Percentiles rank a stretch among this genome's conserved stretches.
Conservation (phyloP, 2,797 vertebrate genomes). For the Phalanger gymnotis region DNA sequence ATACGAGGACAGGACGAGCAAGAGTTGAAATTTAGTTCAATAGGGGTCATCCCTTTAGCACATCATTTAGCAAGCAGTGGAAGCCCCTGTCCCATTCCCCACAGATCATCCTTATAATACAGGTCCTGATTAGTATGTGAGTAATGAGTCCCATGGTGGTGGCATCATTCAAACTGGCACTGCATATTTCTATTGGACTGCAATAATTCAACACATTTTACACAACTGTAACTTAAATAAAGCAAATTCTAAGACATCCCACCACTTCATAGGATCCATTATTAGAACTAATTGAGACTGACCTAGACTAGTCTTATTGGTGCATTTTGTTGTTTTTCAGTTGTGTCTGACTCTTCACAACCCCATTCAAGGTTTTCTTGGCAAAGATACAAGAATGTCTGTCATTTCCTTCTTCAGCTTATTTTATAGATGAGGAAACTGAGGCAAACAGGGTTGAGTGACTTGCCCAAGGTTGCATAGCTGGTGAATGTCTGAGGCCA, state of each 20-base stretch:
- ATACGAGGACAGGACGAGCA: background rate
- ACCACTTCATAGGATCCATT: background rate
- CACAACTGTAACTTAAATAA: background rate
- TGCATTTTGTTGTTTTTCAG: background rate
- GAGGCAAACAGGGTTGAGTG: background rate
- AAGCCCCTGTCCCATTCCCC: background rate
- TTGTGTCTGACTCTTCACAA: background rate
- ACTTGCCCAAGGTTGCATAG: too few species aligned
- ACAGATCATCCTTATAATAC: background rate
- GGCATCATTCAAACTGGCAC: background rate
- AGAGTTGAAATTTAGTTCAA: background rate
- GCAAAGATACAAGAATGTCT: background rate
- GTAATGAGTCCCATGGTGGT: background rate
- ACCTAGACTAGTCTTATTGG: background rate
- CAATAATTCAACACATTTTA: background rate
- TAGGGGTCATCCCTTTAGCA: background rate
- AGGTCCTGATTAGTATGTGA: background rate
- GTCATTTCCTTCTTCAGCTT: background rate
- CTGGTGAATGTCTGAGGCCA: background rate
- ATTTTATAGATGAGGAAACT: background rate
- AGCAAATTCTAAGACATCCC: background rate
- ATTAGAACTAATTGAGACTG: background rate
- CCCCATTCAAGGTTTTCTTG: background rate
- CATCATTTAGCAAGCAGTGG: background rate
- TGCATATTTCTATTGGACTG: background rate